Percentiles rank a stretch among this genome's conserved stretches.
Conservation (phyloP, 1,140 invertebrate genomes). For the Ostrea edulis region DNA sequence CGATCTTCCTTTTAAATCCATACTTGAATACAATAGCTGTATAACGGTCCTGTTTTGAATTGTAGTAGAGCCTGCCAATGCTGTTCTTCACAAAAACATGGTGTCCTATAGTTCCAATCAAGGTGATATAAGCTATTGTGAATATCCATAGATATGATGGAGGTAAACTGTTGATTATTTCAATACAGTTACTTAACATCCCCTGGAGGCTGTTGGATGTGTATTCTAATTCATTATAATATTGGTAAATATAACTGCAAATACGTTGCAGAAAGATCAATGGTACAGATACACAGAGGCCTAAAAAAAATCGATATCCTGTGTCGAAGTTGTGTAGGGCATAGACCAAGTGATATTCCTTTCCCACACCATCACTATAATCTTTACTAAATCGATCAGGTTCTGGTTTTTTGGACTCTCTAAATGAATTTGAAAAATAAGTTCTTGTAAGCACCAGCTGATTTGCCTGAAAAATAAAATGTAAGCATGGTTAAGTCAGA, state of each 20-base stretch:
- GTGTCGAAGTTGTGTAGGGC: not conserved
- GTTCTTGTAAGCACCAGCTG: not conserved
- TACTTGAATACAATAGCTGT: not conserved
- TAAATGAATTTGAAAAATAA: not conserved
- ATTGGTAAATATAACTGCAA: not conserved
- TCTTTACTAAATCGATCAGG: not conserved
- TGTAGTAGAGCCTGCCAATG: not conserved
- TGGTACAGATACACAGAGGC: not conserved
- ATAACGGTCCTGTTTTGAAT: not conserved
- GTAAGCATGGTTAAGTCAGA: not conserved
- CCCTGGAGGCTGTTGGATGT: not conserved
- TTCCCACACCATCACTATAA: not conserved
- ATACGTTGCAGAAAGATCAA: not conserved
- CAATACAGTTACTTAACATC: not conserved
- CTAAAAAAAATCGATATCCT: not conserved
- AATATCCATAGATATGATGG: not conserved
- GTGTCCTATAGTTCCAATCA: not conserved
- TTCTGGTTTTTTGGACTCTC: not conserved
- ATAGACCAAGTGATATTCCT: conserved; percentile 1
- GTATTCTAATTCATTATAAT: not conserved
- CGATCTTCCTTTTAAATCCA: not conserved
- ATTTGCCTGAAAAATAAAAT: not conserved
- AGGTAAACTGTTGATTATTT: not conserved
- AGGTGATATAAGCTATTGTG: not conserved
- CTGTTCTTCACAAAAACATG: not conserved